phyloP scores from a whole-genome alignment of 2,797 vertebrate genomes.

The Chanos chanos region DNA sequence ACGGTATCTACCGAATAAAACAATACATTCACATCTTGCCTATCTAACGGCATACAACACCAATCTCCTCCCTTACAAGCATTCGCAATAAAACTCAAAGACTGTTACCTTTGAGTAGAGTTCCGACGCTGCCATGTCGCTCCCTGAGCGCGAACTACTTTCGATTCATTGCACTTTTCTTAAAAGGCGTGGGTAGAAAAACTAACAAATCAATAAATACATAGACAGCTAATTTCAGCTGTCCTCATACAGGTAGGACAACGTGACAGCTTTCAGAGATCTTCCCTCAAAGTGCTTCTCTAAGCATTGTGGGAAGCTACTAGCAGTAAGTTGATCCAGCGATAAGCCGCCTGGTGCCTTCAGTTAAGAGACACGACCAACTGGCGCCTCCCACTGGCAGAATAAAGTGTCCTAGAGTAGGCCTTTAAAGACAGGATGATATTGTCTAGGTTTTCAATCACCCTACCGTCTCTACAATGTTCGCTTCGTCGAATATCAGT shows the following conservation, averaged over 20 bases:
- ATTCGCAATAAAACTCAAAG: not conserved
- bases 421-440: not conserved
- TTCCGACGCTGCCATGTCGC: slow-evolving; percentile 76
- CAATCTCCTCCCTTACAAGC: not conserved
- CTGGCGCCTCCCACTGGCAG: slow-evolving; percentile 48
- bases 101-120: slow-evolving; percentile 75
- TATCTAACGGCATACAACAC: not conserved
- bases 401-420: not conserved
- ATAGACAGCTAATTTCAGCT: not conserved
- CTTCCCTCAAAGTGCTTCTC: slow-evolving; percentile 43
- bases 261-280: slow-evolving; percentile 9
- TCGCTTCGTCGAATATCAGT: too few relatives aligned
- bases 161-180: slow-evolving; percentile 14
- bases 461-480: too few relatives aligned
- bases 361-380: not conserved
- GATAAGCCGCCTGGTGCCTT: not conserved
- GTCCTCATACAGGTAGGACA: slow-evolving; percentile 19
- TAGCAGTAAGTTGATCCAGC: slow-evolving; percentile 16
- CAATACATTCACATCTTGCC: not conserved
- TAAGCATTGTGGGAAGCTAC: slow-evolving; percentile 54
- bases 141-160: not conserved
- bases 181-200: too few relatives aligned
- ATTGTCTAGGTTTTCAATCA: not conserved
- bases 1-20: too few relatives aligned
- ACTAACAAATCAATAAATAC: not conserved